Evolutionary conservation across 2,888 invertebrate genomes (phyloP), one percentile per base, ranked within the genome.

Genomic region (Conus canariensis): DNA sequence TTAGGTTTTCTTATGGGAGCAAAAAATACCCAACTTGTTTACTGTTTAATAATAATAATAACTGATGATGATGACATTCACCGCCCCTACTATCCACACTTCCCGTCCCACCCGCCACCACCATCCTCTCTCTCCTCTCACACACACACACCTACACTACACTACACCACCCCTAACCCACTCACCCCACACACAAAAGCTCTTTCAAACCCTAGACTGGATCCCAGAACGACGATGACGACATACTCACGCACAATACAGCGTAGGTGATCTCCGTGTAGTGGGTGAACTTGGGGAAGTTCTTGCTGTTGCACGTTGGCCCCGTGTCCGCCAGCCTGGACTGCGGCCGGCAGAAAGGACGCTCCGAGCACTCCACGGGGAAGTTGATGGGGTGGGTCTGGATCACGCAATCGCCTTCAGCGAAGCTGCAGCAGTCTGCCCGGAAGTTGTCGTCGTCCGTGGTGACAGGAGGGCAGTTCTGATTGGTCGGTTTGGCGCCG

Each of bases 191-290:
- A 45, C 45, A 10, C 9, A 59, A 85, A 9, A 59, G 10, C 22
- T 22, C 6, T 59, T 5, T 4, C n/a, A 56, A 85, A 45, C 2
- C 45, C 45, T 45, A 45, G 45, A 45, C 45, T 45, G 45, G 45
- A 45, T 45, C 45, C 45, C 45, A 45, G 45, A 3, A 45, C 45
- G 45, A 45, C 45, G 45, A 85, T 5, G 14, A 59, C 59, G 59
- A 9, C 7, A 10, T n/a, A 85, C 59, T 90, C 85, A 90, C 88
- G 67, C 85, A 77, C 16, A 12, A 64, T 64, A 74, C 91, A 92
- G 12, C 58, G 87, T 91, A 92, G 0, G 74, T 85, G 25, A 91
- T 89, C 12, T 45, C n/a, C 88, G 90, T 92, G 82, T 91, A 92
- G 86, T 90, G 91, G 9, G 91, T 90, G 58, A 67, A 82, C 64